Percentiles rank a stretch among this genome's conserved stretches.
Evolutionary conservation across 92 coral and sea anemone genomes (phyloP).

Genomic region (Pocillopora meandrina): DNA sequence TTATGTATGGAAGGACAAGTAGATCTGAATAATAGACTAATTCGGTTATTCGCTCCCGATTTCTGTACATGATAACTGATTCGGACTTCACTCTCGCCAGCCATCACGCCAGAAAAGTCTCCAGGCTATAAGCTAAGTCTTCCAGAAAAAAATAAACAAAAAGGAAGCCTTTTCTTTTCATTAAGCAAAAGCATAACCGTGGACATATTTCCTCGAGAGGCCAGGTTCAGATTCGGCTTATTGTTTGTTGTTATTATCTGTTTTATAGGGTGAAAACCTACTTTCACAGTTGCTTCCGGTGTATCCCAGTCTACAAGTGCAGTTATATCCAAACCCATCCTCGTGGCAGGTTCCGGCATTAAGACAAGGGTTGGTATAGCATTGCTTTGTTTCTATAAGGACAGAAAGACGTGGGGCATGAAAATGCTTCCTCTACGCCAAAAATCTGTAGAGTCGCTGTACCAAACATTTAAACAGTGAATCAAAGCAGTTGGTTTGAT

Average conservation of each 20-base stretch:
- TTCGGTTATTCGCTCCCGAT: too few relatives aligned
- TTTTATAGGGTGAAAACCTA: constrained; percentile 26
- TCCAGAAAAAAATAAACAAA: too few relatives aligned
- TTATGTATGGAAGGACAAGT: too few relatives aligned
- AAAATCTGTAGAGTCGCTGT: background rate
- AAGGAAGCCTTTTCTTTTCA: background rate
- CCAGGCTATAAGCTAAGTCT: too few relatives aligned
- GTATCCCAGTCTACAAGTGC: constrained; percentile 84
- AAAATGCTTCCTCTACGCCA: background rate
- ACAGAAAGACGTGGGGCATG: background rate
- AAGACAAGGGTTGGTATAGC: constrained; percentile 83
- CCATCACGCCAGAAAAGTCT: too few relatives aligned
- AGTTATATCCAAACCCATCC: constrained; percentile 80
- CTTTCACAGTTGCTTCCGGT: constrained; percentile 91
- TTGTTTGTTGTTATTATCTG: background rate
- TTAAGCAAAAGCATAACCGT: too few relatives aligned
- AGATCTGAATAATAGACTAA: too few relatives aligned
- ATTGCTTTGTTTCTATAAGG: constrained; percentile 69
- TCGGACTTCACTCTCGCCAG: too few relatives aligned
- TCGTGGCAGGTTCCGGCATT: constrained; percentile 92
- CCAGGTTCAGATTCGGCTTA: background rate
- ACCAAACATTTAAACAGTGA: too few relatives aligned
- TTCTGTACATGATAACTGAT: too few relatives aligned
- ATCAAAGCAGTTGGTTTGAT: too few relatives aligned
- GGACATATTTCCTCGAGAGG: too few relatives aligned